These are phyloP conservation scores for Teleiodes luculella DNA, from an alignment of 2,888 invertebrate species.

Conservation along the genomic window DNA sequence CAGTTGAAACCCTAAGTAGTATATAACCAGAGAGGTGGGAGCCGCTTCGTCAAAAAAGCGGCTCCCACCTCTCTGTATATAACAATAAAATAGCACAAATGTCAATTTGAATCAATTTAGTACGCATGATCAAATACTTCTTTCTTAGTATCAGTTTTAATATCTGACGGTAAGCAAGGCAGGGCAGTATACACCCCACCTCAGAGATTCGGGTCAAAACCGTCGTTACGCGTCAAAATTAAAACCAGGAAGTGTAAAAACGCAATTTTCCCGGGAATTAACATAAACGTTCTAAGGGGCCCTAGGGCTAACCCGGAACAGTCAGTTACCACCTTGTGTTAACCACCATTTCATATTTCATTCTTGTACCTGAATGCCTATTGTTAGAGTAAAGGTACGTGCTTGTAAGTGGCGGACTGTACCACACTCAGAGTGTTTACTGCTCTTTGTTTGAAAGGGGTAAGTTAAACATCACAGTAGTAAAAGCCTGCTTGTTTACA, in stretches of 20 bases:
- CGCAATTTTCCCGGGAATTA: constrained; percentile 46
- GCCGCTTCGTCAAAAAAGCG: too few species aligned
- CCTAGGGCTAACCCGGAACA: background rate
- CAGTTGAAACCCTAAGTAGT: too few species aligned
- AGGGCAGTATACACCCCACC: background rate
- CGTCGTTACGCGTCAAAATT: constrained; percentile 36
- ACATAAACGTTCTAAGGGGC: constrained; percentile 38
- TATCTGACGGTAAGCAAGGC: background rate
- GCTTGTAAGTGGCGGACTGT: background rate
- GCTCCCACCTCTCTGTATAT: too few species aligned
- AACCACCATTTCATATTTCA: too few species aligned
- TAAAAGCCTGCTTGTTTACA: background rate
- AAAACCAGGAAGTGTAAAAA: constrained; percentile 42
- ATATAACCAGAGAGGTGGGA: too few species aligned
- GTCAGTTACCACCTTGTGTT: background rate
- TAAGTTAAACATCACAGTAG: background rate
- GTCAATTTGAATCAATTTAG: too few species aligned
- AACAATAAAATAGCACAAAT: too few species aligned
- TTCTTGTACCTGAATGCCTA: background rate
- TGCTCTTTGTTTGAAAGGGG: constrained; percentile 44
- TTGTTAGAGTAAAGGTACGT: background rate
- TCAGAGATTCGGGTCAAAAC: constrained; percentile 32
- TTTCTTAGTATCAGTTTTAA: too few species aligned
- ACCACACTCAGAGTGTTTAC: constrained; percentile 35
- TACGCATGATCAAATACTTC: too few species aligned